A percentile compares a stretch with the other conserved stretches of the same genome.
These are phyloP conservation scores for Pygocentrus nattereri DNA, from an alignment of 2,797 vertebrate genomes.

Conservation along the genomic window DNA sequence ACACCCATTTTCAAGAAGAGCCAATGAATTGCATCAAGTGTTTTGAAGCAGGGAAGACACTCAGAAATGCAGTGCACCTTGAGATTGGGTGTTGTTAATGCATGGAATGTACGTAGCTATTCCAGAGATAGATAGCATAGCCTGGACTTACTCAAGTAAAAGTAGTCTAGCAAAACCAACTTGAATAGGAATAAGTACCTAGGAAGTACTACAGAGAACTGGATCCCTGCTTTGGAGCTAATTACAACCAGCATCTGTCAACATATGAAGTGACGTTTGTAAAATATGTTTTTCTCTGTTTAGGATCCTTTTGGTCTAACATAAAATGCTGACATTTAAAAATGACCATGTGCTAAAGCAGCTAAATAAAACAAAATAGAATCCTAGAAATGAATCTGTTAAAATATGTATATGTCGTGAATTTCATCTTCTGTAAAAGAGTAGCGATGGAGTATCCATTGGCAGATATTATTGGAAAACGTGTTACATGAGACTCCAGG, in stretches of 20 bases:
- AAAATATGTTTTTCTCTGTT: too few species aligned
- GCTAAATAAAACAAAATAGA: too few species aligned
- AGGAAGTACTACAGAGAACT: too few species aligned
- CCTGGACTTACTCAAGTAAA: not conserved
- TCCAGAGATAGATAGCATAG: not conserved
- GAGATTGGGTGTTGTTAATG: not conserved
- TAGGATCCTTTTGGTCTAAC: too few species aligned
- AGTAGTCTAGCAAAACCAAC: too few species aligned
- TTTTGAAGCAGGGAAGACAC: not conserved
- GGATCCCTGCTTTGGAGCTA: too few species aligned
- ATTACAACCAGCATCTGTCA: too few species aligned
- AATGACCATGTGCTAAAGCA: too few species aligned
- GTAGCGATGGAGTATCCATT: not conserved
- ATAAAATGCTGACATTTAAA: too few species aligned
- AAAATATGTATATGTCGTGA: not conserved
- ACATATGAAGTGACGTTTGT: too few species aligned
- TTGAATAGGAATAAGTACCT: too few species aligned
- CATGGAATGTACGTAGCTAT: not conserved
- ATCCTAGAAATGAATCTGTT: not conserved
- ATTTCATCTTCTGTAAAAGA: not conserved
- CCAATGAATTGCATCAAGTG: not conserved
- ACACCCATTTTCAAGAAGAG: not conserved
- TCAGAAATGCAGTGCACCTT: not conserved
- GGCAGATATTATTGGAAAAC: not conserved
- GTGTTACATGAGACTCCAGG: constrained; percentile 41